A percentile compares a stretch with the other conserved stretches of the same genome.
Conservation (phyloP, 2,113 vertebrate genomes). For the Brienomyrus longianalis region DNA sequence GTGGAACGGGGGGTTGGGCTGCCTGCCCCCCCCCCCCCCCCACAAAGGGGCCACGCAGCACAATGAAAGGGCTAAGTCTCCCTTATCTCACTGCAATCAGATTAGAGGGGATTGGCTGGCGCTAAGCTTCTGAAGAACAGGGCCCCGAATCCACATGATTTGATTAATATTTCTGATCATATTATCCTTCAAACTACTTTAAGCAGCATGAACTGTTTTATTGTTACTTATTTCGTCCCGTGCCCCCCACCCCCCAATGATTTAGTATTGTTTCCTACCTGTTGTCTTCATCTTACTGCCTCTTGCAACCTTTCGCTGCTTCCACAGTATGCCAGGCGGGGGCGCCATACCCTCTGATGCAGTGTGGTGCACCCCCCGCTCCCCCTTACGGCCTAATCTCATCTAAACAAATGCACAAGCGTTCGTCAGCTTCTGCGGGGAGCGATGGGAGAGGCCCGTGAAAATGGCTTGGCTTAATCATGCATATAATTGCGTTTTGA, state of each 20-base stretch:
- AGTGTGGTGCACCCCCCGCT: constrained; percentile 37
- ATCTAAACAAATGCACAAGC: constrained; percentile 65
- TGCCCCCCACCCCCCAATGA: constrained; percentile 27
- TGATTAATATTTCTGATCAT: constrained; percentile 66
- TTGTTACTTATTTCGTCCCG: constrained; percentile 53
- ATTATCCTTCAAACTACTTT: constrained; percentile 58
- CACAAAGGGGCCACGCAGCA: constrained; percentile 52
- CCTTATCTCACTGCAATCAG: constrained; percentile 68
- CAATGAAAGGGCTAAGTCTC: constrained; percentile 59
- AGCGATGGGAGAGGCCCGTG: constrained; percentile 54
- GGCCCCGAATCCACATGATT: constrained; percentile 63
- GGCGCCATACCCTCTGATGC: constrained; percentile 53
- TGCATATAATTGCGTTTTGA: constrained; percentile 89
- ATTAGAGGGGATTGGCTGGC: constrained; percentile 64
- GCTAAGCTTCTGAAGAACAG: constrained; percentile 58
- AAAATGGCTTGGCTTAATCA: constrained; percentile 81
- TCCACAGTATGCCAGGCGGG: constrained; percentile 55
- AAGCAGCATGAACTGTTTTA: constrained; percentile 66
- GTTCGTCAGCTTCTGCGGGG: constrained; percentile 56
- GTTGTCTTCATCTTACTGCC: constrained; percentile 10
- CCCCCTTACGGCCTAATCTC: constrained; percentile 58
- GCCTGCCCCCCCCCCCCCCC: constrained; percentile 34
- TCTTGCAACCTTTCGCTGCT: constrained; percentile 6
- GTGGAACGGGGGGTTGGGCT: neutral
- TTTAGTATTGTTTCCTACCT: constrained; percentile 48